A percentile compares a stretch with the other conserved stretches of the same genome.
Conservation (phyloP, 2,888 invertebrate genomes). For the Panopea generosa region DNA sequence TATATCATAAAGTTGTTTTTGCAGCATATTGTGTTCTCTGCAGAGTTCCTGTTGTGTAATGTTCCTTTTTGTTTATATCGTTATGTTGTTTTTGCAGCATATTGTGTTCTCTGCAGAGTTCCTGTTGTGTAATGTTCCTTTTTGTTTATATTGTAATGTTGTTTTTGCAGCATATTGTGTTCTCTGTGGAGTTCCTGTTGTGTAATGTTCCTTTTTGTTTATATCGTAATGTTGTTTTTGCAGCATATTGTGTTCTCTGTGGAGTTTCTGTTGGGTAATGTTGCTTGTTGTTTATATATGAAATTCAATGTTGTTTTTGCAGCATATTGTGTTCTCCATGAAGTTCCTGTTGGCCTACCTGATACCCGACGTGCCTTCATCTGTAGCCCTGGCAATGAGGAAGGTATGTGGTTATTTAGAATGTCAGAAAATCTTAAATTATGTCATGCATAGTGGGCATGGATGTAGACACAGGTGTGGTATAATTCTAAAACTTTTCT, state of each 20-base stretch:
- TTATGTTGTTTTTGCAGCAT: neutral
- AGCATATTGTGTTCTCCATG: slow-evolving; percentile 80
- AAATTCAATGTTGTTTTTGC: slow-evolving; percentile 39
- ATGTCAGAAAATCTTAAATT: no score
- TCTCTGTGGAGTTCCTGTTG: no score
- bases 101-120: no score
- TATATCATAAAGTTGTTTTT: no score
- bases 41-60: no score
- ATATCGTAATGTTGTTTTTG: no score
- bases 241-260: neutral
- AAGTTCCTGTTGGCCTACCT: slow-evolving; percentile 80
- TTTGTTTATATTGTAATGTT: slow-evolving; percentile 4
- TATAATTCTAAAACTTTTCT: no score
- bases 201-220: no score
- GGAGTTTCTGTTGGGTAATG: neutral
- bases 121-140: neutral
- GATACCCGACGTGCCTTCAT: slow-evolving; percentile 82
- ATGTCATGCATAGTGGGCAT: no score
- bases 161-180: slow-evolving; percentile 78
- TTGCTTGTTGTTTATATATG: slow-evolving; percentile 10
- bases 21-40: no score
- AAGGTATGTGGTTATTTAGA: slow-evolving; percentile 75
- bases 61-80: no score
- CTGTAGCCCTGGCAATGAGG: slow-evolving; percentile 76
- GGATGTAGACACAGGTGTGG: no score